Evolutionary conservation across 2,797 vertebrate genomes (phyloP).

Genomic region (Netta rufina): DNA sequence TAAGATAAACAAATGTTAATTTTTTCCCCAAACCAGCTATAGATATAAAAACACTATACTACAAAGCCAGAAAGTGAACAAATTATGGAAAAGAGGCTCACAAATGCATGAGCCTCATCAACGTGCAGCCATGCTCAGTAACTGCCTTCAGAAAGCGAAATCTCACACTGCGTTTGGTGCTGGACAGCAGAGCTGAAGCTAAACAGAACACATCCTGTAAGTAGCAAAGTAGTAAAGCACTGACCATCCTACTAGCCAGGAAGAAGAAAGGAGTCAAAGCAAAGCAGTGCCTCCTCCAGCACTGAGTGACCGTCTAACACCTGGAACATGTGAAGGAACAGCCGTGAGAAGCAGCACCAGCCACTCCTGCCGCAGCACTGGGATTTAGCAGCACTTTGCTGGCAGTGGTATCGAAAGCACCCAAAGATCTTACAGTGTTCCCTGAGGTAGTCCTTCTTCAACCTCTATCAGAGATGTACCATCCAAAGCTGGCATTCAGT

Average conservation of each 20-base stretch:
- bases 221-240: neutral
- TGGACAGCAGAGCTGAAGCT: neutral
- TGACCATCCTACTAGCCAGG: neutral
- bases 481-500: neutral
- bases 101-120: neutral
- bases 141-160: neutral
- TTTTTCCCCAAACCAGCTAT: neutral
- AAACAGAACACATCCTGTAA: neutral
- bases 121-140: neutral
- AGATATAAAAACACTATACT: neutral
- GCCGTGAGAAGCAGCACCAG: neutral
- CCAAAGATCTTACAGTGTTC: neutral
- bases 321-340: neutral
- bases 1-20: neutral
- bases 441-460: neutral
- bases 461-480: neutral
- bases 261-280: neutral
- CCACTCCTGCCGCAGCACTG: fast-evolving
- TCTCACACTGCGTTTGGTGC: neutral
- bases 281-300: neutral
- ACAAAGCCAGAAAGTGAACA: neutral
- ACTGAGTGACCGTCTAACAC: neutral
- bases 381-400: neutral
- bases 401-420: neutral
- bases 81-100: neutral